These are phyloP conservation scores for Yasuhikotakia modesta DNA, from an alignment of 2,797 vertebrate species.

Conservation along the genomic window DNA sequence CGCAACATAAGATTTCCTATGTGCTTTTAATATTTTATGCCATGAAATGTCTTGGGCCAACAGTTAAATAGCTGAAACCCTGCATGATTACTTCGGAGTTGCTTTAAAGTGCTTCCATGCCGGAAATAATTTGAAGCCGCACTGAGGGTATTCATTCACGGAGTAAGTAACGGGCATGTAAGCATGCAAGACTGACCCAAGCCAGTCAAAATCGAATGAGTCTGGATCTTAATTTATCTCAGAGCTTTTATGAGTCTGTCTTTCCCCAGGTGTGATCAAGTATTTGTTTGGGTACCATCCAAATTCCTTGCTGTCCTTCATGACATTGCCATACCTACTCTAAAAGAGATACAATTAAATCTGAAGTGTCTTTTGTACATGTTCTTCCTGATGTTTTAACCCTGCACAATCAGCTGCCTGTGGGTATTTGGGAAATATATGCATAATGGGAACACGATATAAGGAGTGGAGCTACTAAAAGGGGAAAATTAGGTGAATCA, in stretches of 20 bases:
- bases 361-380: conserved; percentile 58
- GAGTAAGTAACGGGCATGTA: not conserved
- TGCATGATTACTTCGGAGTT: not conserved
- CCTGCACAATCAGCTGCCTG: conserved; percentile 57
- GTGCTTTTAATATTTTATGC: conserved; percentile 34
- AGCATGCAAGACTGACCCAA: not conserved
- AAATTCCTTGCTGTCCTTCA: conserved; percentile 47
- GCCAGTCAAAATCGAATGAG: not conserved
- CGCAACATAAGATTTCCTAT: conserved; percentile 4
- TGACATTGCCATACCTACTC: conserved; percentile 49
- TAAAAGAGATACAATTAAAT: conserved; percentile 53
- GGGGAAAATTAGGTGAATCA: conserved; percentile 29
- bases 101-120: conserved; percentile 18
- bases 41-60: conserved; percentile 17
- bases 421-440: conserved; percentile 64
- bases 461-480: conserved; percentile 63
- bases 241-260: conserved; percentile 46
- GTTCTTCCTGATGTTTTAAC: conserved; percentile 58
- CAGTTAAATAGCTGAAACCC: conserved; percentile 14
- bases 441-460: conserved; percentile 66
- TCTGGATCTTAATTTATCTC: conserved; percentile 43
- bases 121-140: conserved; percentile 14
- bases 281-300: conserved; percentile 42
- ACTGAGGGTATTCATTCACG: not conserved
- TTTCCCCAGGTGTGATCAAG: conserved; percentile 52